Percentiles rank a stretch among this genome's conserved stretches.
phyloP scores from a whole-genome alignment of 2,888 invertebrate genomes.

The Acleris literana region DNA sequence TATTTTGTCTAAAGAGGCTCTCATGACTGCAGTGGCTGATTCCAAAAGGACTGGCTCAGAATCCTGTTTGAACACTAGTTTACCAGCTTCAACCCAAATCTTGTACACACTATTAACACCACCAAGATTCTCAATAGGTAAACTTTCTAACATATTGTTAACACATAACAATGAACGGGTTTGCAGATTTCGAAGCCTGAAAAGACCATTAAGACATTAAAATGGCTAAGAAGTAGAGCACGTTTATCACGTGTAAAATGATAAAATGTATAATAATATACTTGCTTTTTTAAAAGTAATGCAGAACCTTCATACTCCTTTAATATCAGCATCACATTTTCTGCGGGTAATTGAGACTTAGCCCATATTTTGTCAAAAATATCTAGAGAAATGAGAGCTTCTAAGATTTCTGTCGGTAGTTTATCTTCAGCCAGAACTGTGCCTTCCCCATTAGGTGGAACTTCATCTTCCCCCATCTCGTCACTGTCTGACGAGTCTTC shows the following conservation, averaged over 20 bases:
- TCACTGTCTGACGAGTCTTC: slow-evolving; percentile 70
- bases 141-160: slow-evolving; percentile 86
- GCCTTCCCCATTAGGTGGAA: slow-evolving; percentile 60
- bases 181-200: slow-evolving; percentile 81
- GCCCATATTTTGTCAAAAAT: slow-evolving; percentile 85
- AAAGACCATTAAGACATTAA: slow-evolving; percentile 42
- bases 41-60: slow-evolving; percentile 84
- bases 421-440: slow-evolving; percentile 71
- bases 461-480: slow-evolving; percentile 47
- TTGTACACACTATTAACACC: slow-evolving; percentile 85
- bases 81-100: slow-evolving; percentile 87
- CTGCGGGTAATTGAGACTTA: slow-evolving; percentile 78
- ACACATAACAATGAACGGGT: slow-evolving; percentile 87
- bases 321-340: slow-evolving; percentile 80
- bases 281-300: slow-evolving; percentile 78
- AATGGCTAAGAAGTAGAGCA: background rate
- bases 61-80: slow-evolving; percentile 83
- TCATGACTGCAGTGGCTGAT: slow-evolving; percentile 88
- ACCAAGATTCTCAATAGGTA: slow-evolving; percentile 86
- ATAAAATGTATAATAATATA: slow-evolving; percentile 14
- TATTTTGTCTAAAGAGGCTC: slow-evolving; percentile 88
- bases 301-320: slow-evolving; percentile 77
- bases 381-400: slow-evolving; percentile 83
- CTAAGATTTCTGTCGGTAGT: slow-evolving; percentile 83
- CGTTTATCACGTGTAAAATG: background rate